Conservation (phyloP, 2,888 invertebrate species). For the Caenorhabditis sp. region DNA sequence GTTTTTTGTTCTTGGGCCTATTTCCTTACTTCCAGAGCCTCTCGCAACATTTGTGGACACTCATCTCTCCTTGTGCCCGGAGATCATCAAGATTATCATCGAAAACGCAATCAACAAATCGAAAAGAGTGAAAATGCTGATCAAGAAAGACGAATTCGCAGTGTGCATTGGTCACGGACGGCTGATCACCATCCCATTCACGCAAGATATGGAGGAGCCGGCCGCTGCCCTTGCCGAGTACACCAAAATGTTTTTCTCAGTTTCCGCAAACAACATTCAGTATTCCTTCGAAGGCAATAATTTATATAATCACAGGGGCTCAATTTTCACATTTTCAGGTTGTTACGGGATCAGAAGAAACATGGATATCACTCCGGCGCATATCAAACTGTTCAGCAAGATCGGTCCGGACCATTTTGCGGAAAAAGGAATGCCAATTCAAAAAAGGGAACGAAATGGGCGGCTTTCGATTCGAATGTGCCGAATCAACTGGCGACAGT, state of each 20-base stretch:
- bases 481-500: background rate
- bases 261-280: slow-evolving; percentile 15
- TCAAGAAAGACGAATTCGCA: slow-evolving; percentile 15
- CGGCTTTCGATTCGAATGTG: slow-evolving; percentile 13
- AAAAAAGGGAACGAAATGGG: slow-evolving; percentile 1
- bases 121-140: slow-evolving; percentile 4
- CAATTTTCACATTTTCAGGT: slow-evolving; percentile 13
- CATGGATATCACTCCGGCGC: slow-evolving; percentile 15
- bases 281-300: slow-evolving; percentile 34
- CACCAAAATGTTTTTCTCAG: slow-evolving; percentile 4
- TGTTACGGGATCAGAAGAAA: slow-evolving; percentile 8
- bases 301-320: background rate
- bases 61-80: slow-evolving; percentile 3
- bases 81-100: background rate
- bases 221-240: slow-evolving; percentile 21
- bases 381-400: slow-evolving; percentile 25
- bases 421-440: background rate
- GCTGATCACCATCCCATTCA: slow-evolving; percentile 7
- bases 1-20: background rate
- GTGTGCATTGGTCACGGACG: slow-evolving; percentile 10
- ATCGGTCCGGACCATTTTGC: slow-evolving; percentile 16
- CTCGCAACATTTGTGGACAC: slow-evolving; percentile 11
- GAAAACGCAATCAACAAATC: slow-evolving; percentile 15
- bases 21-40: background rate
- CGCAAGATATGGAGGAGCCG: slow-evolving; percentile 20